Base-by-base conservation (phyloP, 2,113 vertebrate genomes). In the Caranx melampygus region DNA sequence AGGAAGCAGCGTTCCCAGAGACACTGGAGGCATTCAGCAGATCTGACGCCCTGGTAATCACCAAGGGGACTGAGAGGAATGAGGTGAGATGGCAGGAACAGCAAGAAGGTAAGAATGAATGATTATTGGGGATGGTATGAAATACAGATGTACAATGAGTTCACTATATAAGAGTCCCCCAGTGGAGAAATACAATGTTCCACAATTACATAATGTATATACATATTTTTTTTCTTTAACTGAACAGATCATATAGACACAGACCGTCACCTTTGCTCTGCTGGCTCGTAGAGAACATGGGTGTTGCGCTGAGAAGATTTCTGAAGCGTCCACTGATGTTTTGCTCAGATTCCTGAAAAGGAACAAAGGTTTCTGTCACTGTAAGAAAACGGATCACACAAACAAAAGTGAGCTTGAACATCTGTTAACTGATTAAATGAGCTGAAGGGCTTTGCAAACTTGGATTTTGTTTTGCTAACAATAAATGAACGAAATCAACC, bases 51-150 rank as follows among this genome's bases (percentile, higher is more conserved):
- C 92, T 93, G 79, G 77, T 94, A 80, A 92, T 90, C 87, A 82
- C 90, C 87, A 83, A 73, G 60, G 93, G 93, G 89, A 89, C 96
- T 97, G 83, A 94, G 93, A 93, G 72, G 91, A 92, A 96, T 82
- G 76, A 87, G 81, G 82, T 81, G 81, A 88, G 71, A 81, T 21
- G 59, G 78, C 61, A 73, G 61, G 21, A 84, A 75, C 34, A 61
- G 66, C 57, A 40, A 86, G 47, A 71, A 65, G 71, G 63, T 45
- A 33, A 55, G 21, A 0, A 82, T 66, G 62, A 74, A n/a, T 74
- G 65, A 78, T 69, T 16, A 61, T 72, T 67, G 33, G 49, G 16
- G 40, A 71, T 34, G 21, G 47, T 75, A 40, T 57, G 45, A 75
- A 57, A 61, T 10, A 33, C 64, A 78, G 61, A 85, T 67, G 59